phyloP scores from a whole-genome alignment of 2,113 vertebrate species.

The Salvator merianae region DNA sequence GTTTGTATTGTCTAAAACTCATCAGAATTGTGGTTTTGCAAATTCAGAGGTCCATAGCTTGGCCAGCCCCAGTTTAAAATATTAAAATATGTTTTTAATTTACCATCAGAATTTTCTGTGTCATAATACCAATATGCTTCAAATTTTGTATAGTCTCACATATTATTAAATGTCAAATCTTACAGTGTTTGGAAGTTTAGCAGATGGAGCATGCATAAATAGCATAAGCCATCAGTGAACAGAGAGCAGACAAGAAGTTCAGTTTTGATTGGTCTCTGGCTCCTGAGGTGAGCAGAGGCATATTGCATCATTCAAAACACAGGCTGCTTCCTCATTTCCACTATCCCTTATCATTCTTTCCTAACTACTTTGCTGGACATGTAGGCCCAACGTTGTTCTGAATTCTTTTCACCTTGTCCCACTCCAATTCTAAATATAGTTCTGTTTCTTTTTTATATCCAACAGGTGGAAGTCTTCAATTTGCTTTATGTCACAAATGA shows the following conservation, averaged over 20 bases:
- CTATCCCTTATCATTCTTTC: no score
- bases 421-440: slow-evolving; percentile 22
- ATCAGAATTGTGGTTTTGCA: no score
- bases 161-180: neutral
- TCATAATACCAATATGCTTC: neutral
- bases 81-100: neutral
- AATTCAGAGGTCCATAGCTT: no score
- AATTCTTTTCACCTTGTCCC: neutral
- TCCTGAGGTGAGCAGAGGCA: neutral
- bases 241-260: neutral
- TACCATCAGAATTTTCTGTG: neutral
- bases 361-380: neutral
- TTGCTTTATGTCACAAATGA: slow-evolving; percentile 97
- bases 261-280: neutral
- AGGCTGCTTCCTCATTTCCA: neutral
- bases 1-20: no score
- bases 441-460: slow-evolving; percentile 49
- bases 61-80: no score
- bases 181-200: neutral
- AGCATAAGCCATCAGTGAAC: neutral
- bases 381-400: neutral
- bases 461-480: slow-evolving; percentile 97
- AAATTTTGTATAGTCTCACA: neutral
- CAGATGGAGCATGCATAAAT: neutral
- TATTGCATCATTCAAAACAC: neutral